A percentile compares a stretch with the other conserved stretches of the same genome.
Conservation (phyloP, 2,797 vertebrate genomes). For the Hafferia zeledoni region DNA sequence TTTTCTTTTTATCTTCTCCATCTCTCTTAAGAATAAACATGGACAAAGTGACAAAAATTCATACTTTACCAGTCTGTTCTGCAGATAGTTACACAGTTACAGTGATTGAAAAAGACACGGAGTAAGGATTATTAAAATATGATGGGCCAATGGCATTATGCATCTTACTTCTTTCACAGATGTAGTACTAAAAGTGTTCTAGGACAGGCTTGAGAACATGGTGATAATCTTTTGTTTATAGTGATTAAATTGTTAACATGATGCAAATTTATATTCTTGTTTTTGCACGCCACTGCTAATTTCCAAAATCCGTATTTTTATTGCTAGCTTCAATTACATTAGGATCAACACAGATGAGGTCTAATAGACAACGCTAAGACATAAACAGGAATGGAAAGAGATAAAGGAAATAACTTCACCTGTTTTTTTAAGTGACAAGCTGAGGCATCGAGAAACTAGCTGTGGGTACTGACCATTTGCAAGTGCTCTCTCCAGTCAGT, state of each 20-base stretch:
- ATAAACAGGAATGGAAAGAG: not conserved
- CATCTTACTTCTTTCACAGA: not conserved
- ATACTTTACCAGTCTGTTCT: not conserved
- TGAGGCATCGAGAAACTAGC: not conserved
- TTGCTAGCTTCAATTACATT: not conserved
- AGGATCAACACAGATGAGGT: not conserved
- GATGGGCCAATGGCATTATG: not conserved
- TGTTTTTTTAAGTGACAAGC: not conserved
- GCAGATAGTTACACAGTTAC: not conserved
- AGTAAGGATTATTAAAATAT: not conserved
- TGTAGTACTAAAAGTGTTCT: not conserved
- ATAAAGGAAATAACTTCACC: not conserved
- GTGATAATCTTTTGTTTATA: slow-evolving; percentile 13
- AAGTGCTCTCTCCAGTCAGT: not conserved
- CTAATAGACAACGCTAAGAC: not conserved
- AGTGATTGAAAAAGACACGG: not conserved
- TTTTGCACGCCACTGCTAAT: not conserved
- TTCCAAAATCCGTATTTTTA: slow-evolving; percentile 12
- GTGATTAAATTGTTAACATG: not conserved
- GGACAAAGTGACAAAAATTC: slow-evolving; percentile 11
- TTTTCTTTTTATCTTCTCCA: not conserved
- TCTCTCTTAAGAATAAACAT: slow-evolving; percentile 6
- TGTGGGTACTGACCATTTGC: not conserved
- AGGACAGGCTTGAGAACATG: not conserved
- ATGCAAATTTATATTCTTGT: not conserved